Evolutionary conservation across 2,797 vertebrate genomes (phyloP).

Genomic region (Siniperca scherzeri): DNA sequence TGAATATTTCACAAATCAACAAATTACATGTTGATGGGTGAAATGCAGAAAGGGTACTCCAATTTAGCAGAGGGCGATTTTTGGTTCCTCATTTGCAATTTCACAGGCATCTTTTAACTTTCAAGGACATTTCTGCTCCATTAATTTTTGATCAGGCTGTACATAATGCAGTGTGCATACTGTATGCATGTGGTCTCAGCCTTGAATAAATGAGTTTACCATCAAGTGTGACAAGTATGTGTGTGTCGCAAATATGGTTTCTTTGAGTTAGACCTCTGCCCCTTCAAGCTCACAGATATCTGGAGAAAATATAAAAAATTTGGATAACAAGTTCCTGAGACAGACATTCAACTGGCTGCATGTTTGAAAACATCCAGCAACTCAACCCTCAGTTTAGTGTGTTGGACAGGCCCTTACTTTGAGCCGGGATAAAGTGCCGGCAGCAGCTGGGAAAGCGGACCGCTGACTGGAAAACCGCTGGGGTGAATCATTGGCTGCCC

Average conservation of each 20-base stretch:
- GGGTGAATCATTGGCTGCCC: slow-evolving; percentile 44
- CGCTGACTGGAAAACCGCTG: slow-evolving; percentile 35
- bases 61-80: slow-evolving; percentile 47
- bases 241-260: slow-evolving; percentile 38
- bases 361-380: slow-evolving; percentile 5
- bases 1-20: slow-evolving; percentile 74
- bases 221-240: slow-evolving; percentile 48
- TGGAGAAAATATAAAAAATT: background rate
- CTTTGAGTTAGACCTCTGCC: background rate
- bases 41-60: slow-evolving; percentile 56
- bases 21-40: slow-evolving; percentile 62
- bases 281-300: slow-evolving; percentile 5
- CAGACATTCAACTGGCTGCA: background rate
- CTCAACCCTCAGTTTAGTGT: background rate
- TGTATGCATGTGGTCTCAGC: slow-evolving; percentile 43
- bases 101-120: slow-evolving; percentile 66
- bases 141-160: slow-evolving; percentile 63
- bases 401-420: background rate
- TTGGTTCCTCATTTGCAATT: slow-evolving; percentile 57
- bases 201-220: slow-evolving; percentile 52
- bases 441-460: slow-evolving; percentile 14
- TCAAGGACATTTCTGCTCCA: slow-evolving; percentile 74
- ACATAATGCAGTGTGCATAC: slow-evolving; percentile 53
- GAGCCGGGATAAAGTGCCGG: slow-evolving; percentile 27
- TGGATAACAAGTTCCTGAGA: background rate